A percentile compares a stretch with the other conserved stretches of the same genome.
Conservation (phyloP, 2,797 vertebrate genomes). For the Eleutherodactylus coqui region DNA sequence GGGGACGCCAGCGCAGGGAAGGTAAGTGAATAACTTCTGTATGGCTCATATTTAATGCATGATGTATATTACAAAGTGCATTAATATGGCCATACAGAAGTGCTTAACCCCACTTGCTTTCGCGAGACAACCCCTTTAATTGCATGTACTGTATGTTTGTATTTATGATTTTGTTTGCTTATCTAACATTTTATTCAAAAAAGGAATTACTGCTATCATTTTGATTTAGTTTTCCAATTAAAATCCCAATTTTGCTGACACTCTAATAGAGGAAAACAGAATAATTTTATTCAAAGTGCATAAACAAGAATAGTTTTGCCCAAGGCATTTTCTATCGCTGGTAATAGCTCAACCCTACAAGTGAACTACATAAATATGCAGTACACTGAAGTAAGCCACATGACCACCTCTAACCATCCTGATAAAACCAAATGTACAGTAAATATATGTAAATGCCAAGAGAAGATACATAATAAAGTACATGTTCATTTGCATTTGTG, state of each 20-base stretch:
- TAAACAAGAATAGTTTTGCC: neutral
- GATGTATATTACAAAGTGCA: no score
- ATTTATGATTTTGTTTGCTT: neutral
- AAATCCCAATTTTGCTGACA: slow-evolving; percentile 9
- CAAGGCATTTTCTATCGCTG: neutral
- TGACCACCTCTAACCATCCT: neutral
- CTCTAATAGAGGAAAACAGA: slow-evolving; percentile 9
- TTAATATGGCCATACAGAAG: no score
- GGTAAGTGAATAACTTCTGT: no score
- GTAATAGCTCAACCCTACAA: neutral
- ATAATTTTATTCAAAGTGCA: slow-evolving; percentile 14
- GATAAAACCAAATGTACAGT: neutral
- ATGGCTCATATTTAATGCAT: no score
- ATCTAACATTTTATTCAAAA: neutral
- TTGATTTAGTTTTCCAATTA: neutral
- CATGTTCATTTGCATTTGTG: neutral
- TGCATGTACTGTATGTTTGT: neutral
- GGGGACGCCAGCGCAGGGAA: no score
- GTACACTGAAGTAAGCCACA: neutral
- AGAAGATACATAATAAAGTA: neutral
- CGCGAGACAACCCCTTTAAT: no score
- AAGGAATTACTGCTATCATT: neutral
- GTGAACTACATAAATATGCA: neutral
- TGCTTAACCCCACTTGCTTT: no score
- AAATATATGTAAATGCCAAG: neutral